Conservation (phyloP, 2,888 invertebrate genomes). For the Epinotia brunnichana region DNA sequence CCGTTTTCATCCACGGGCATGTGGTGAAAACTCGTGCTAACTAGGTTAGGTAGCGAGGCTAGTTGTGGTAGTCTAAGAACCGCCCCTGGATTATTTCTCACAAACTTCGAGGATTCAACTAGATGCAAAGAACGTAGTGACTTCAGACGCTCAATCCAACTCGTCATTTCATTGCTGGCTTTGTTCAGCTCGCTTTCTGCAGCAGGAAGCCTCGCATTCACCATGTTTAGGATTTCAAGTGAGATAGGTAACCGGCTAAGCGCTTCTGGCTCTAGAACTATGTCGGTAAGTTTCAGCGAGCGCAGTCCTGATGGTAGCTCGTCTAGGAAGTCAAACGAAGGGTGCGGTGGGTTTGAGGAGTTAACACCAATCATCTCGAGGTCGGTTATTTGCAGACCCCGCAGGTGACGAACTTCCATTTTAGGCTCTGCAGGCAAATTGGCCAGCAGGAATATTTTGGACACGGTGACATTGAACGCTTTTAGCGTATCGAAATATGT, state of each 20-base stretch:
- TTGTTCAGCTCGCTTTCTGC: conserved; percentile 36
- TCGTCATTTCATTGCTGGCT: conserved; percentile 45
- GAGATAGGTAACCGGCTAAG: conserved; percentile 4
- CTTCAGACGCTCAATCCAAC: conserved; percentile 37
- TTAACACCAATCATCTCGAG: conserved; percentile 2
- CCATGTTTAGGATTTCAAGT: conserved; percentile 2
- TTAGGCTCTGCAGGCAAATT: conserved; percentile 1
- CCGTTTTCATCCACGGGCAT: background rate
- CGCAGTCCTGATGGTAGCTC: background rate
- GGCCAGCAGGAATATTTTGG: conserved; percentile 1
- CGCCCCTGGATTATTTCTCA: background rate
- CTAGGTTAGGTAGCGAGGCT: background rate
- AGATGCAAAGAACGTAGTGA: conserved; percentile 12
- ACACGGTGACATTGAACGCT: conserved; percentile 21
- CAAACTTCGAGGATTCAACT: background rate
- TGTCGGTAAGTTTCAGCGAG: background rate
- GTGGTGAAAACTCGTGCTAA: background rate
- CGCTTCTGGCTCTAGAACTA: background rate
- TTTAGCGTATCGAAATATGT: conserved; percentile 15
- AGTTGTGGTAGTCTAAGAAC: conserved; percentile 17
- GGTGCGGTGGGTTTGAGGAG: background rate
- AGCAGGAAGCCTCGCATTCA: conserved; percentile 14
- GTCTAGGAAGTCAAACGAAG: conserved; percentile 6
- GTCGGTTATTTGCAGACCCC: background rate
- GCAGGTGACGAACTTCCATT: conserved; percentile 1